Evolutionary conservation across 2,797 vertebrate species (phyloP).

Genomic region (Tachyglossus aculeatus): DNA sequence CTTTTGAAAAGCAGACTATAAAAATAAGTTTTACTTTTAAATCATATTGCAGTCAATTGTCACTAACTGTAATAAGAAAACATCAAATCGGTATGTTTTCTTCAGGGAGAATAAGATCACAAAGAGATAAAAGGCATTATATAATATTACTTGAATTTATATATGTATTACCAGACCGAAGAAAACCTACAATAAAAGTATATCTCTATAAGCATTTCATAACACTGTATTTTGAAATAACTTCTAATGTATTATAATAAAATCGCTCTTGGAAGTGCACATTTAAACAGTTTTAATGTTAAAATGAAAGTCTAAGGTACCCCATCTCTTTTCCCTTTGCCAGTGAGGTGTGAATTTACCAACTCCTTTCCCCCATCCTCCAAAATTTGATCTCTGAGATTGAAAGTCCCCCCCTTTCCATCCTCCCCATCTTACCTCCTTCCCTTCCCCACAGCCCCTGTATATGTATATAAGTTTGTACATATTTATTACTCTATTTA

Average conservation of each 20-base stretch:
- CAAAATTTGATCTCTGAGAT: too few relatives aligned
- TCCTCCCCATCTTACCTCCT: too few relatives aligned
- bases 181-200: constrained; percentile 4
- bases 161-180: background rate
- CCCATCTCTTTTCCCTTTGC: background rate
- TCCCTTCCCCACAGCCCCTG: too few relatives aligned
- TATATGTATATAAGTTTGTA: too few relatives aligned
- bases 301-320: too few relatives aligned
- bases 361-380: too few relatives aligned
- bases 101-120: background rate
- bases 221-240: background rate
- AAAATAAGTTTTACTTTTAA: constrained; percentile 50
- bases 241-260: background rate
- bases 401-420: too few relatives aligned
- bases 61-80: constrained; percentile 37
- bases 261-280: background rate
- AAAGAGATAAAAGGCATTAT: constrained; percentile 1
- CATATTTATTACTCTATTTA: too few relatives aligned
- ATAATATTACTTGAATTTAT: constrained; percentile 7
- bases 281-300: too few relatives aligned
- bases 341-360: too few relatives aligned
- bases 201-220: background rate
- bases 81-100: constrained; percentile 5
- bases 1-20: constrained; percentile 17
- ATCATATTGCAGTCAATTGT: constrained; percentile 23